Evolutionary conservation across 2,888 invertebrate genomes (phyloP), one percentile per base, ranked within the genome.

Genomic region (Noctua fimbriata): DNA sequence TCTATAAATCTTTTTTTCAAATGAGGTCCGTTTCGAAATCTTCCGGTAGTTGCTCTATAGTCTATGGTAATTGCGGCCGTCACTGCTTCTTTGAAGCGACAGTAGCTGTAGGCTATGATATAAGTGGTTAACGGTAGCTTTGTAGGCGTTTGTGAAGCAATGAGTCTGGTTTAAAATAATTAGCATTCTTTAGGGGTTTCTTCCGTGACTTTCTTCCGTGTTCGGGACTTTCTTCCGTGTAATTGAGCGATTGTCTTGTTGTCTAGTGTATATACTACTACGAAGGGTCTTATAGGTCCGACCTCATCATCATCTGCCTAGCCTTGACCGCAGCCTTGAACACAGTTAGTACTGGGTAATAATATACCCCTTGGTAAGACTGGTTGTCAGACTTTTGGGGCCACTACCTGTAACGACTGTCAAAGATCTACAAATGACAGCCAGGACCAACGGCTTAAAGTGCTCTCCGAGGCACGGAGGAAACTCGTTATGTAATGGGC

Each of bases 91-190:
- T 58, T 76, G 73, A 60, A 49, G 70, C 69, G 72, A 67, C 82
- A 67, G 69, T 82, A 49, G 87, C 87, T 84, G 6, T 47, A 32
- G 86, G 87, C 84, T 63, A 80, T 55, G 66, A 36, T n/a, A 36
- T 87, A 86, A 88, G 80, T 84, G 84, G 75, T 1, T 86, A 86
- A 87, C 86, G 88, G 88, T 79, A 88, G 88, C 77, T 52, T 14
- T 47, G 81, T 71, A 55, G 71, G 79, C 69, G 83, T 83, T 44
- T 69, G 49, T 79, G 72, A 52, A 21, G 75, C 77, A 83, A 85
- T 78, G 60, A 49, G 65, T 2, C 21, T 85, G 36, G 32, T 70
- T 78, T 63, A 73, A 70, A 78, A 78, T 69, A 63, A 55, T 85
- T 82, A 75, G 73, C 65, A 65, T 78, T 78, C 55, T 76, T 74